These are phyloP conservation scores for Chelon auratus DNA, from an alignment of 2,797 vertebrate genomes.

Conservation along the genomic window DNA sequence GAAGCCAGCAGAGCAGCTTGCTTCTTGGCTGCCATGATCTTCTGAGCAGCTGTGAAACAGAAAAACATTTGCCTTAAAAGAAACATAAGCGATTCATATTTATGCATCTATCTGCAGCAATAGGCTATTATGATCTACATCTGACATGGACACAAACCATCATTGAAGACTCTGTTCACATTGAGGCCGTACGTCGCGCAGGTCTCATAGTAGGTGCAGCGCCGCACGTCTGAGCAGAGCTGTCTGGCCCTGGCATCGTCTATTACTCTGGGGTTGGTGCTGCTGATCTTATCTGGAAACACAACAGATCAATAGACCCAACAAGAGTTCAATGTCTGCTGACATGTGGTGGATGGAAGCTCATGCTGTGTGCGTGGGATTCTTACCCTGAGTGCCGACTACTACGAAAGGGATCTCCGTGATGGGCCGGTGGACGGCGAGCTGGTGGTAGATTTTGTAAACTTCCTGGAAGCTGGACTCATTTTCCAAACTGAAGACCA, in stretches of 20 bases:
- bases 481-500: conserved; percentile 96
- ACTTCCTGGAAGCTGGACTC: conserved; percentile 94
- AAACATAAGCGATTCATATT: background rate
- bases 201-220: conserved; percentile 94
- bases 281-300: conserved; percentile 92
- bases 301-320: conserved; percentile 4
- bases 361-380: background rate
- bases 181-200: conserved; percentile 96
- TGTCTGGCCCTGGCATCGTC: conserved; percentile 88
- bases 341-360: background rate
- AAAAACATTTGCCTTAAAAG: background rate
- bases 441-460: conserved; percentile 88
- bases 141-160: conserved; percentile 79
- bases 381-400: conserved; percentile 94
- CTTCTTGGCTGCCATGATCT: conserved; percentile 90
- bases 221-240: conserved; percentile 85
- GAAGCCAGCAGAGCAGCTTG: conserved; percentile 91
- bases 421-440: conserved; percentile 85
- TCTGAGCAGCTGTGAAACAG: conserved; percentile 88
- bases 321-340: background rate
- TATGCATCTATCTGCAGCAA: background rate
- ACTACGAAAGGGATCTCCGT: conserved; percentile 89
- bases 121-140: background rate
- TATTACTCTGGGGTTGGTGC: conserved; percentile 89
- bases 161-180: conserved; percentile 93